Evolutionary conservation across 1,140 invertebrate species (phyloP).

Genomic region (Antheraea pernyi): DNA sequence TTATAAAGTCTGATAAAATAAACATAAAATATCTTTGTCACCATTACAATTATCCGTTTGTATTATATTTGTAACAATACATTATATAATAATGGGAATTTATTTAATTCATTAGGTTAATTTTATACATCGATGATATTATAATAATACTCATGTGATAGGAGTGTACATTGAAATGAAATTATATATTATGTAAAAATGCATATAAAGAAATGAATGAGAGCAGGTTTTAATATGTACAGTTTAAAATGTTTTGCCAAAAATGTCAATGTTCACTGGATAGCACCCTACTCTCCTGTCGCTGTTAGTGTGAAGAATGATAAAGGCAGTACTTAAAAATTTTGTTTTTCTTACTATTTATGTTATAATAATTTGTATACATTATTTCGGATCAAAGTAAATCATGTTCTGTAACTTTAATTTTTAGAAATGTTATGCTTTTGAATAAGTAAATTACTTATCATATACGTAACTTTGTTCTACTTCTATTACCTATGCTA

Average conservation of each 20-base stretch:
- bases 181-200: not conserved
- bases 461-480: no score
- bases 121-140: not conserved
- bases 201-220: not conserved
- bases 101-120: no score
- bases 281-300: slow-evolving; percentile 72
- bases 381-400: not conserved
- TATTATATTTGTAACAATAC: no score
- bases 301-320: slow-evolving; percentile 67
- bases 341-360: not conserved
- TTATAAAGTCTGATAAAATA: no score
- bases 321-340: not conserved
- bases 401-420: not conserved
- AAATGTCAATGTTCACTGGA: slow-evolving; percentile 58
- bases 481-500: no score
- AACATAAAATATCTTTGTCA: no score
- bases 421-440: not conserved
- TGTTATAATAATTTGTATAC: not conserved
- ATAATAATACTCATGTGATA: not conserved
- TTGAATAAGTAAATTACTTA: no score
- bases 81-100: no score
- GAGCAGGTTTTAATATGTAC: no score
- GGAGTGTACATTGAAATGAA: not conserved
- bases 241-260: slow-evolving; percentile 38
- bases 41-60: no score